Conservation (phyloP, 2,888 invertebrate genomes). For the Podotricha telesiphe region DNA sequence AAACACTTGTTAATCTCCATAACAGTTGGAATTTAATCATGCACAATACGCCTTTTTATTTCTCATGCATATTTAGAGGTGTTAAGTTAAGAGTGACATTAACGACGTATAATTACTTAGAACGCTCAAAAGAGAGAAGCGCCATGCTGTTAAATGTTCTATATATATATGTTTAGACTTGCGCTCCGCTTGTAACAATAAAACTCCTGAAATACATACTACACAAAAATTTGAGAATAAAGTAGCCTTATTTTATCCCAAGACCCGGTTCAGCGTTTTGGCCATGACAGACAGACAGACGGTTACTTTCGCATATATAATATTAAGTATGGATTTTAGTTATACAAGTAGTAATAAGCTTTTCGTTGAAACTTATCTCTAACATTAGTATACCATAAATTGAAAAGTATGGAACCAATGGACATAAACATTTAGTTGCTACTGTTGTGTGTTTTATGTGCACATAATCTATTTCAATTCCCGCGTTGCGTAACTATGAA, state of each 20-base stretch:
- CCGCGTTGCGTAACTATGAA: conserved; percentile 34
- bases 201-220: too few species aligned
- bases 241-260: too few species aligned
- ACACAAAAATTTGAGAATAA: too few species aligned
- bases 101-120: background rate
- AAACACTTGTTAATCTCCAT: conserved; percentile 25
- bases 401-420: conserved; percentile 10
- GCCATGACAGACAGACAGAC: too few species aligned
- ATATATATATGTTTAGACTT: background rate
- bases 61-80: conserved; percentile 15
- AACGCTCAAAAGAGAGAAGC: background rate
- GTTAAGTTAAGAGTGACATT: conserved; percentile 6
- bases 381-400: conserved; percentile 4
- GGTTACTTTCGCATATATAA: too few species aligned
- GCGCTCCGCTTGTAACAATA: too few species aligned
- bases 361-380: conserved; percentile 7
- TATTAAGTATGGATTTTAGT: too few species aligned
- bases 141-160: background rate
- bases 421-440: conserved; percentile 26
- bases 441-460: conserved; percentile 30
- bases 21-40: conserved; percentile 23
- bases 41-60: conserved; percentile 19
- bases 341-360: background rate
- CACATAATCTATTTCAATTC: conserved; percentile 27
- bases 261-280: too few species aligned